A percentile compares a stretch with the other conserved stretches of the same genome.
These are phyloP conservation scores for Zapornia atra DNA, from an alignment of 2,113 vertebrate genomes.

Conservation along the genomic window DNA sequence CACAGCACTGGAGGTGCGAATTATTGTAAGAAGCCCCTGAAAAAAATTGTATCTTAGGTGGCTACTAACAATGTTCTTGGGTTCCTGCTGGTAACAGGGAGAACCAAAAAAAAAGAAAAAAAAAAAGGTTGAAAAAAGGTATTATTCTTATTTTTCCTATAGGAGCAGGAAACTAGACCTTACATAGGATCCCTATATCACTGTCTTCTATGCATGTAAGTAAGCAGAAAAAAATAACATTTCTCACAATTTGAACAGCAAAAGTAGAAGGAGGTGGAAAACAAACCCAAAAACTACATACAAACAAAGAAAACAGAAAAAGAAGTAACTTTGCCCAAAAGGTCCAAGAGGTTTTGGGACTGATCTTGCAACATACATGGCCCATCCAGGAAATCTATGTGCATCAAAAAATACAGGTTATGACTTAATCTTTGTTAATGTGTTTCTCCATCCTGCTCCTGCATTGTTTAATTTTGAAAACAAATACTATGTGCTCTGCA, in stretches of 20 bases:
- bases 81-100: neutral
- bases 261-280: neutral
- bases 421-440: neutral
- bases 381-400: neutral
- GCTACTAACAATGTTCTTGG: neutral
- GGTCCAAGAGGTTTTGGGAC: neutral
- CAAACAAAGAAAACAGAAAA: neutral
- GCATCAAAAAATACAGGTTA: neutral
- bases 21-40: neutral
- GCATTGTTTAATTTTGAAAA: neutral
- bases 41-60: neutral
- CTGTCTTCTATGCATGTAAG: neutral
- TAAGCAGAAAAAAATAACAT: neutral
- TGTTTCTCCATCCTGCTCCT: neutral
- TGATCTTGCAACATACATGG: neutral
- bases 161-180: neutral
- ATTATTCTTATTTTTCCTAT: neutral
- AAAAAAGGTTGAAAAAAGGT: neutral
- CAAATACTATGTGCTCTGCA: neutral
- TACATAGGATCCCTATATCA: accelerated
- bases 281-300: too few relatives aligned
- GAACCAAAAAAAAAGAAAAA: neutral
- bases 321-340: accelerated
- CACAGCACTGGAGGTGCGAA: neutral
- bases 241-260: neutral